Evolutionary conservation across 2,797 vertebrate species (phyloP).

Genomic region (Rhinogobio ventralis): DNA sequence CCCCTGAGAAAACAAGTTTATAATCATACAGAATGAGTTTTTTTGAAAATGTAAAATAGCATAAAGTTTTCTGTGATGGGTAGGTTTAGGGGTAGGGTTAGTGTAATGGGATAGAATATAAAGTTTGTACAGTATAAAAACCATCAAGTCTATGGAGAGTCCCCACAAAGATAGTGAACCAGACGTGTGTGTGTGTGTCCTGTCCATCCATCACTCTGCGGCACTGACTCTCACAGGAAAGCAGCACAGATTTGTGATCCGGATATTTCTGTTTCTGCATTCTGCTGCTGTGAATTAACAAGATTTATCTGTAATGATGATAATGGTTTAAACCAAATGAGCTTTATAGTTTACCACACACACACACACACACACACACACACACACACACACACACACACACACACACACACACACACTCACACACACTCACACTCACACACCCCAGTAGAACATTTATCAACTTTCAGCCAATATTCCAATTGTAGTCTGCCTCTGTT

Average conservation of each 20-base stretch:
- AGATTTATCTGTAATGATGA: conserved; percentile 1
- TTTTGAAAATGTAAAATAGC: too few species aligned
- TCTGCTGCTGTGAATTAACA: conserved; percentile 10
- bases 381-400: too few species aligned
- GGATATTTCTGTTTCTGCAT: not conserved
- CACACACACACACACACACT: too few species aligned
- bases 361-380: not conserved
- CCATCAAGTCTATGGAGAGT: too few species aligned
- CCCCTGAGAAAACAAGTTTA: too few species aligned
- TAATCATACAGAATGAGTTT: too few species aligned
- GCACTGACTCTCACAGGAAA: conserved; percentile 13
- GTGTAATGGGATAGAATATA: too few species aligned
- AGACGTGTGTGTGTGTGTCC: not conserved
- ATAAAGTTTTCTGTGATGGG: too few species aligned
- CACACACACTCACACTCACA: too few species aligned
- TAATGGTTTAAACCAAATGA: conserved; percentile 2
- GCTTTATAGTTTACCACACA: not conserved
- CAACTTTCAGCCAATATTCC: not conserved
- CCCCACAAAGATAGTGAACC: too few species aligned
- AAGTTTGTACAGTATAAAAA: too few species aligned
- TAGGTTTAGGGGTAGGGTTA: too few species aligned
- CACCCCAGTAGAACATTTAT: not conserved
- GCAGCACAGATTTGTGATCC: not conserved
- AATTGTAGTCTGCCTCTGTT: not conserved
- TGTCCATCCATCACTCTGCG: not conserved